Percentiles rank a stretch among this genome's conserved stretches.
Conservation (phyloP, 2,113 vertebrate genomes). For the Microcebus murinus region DNA sequence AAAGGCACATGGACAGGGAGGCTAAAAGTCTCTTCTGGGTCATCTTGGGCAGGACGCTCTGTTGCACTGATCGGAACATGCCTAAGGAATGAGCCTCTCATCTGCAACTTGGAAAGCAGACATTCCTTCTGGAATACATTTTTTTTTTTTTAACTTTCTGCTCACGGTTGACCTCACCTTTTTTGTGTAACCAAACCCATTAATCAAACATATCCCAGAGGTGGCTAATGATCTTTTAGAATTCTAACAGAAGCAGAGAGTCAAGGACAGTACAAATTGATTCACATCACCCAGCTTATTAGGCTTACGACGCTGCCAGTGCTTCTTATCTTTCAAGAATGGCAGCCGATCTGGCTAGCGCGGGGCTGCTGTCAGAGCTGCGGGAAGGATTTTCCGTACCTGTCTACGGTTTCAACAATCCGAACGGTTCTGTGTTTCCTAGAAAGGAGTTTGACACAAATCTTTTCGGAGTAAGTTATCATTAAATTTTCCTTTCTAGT, state of each 20-base stretch:
- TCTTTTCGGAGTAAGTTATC: not conserved
- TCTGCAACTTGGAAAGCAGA: conserved; percentile 65
- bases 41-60: conserved; percentile 14
- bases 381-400: conserved; percentile 62
- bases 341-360: conserved; percentile 63
- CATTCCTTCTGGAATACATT: conserved; percentile 72
- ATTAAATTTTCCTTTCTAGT: not conserved
- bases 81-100: conserved; percentile 62
- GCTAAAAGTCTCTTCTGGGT: not conserved
- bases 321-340: conserved; percentile 65
- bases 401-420: conserved; percentile 13
- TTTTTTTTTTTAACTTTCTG: conserved; percentile 74
- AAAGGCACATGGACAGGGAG: not conserved
- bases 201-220: conserved; percentile 87
- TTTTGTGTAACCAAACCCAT: conserved; percentile 86
- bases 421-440: conserved; percentile 15
- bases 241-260: conserved; percentile 85
- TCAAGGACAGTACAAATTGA: conserved; percentile 86
- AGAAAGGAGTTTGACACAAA: not conserved
- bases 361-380: conserved; percentile 63
- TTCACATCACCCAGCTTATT: conserved; percentile 82
- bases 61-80: conserved; percentile 53
- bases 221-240: conserved; percentile 85
- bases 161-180: conserved; percentile 83
- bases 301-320: conserved; percentile 75